A percentile compares a stretch with the other conserved stretches of the same genome.
Conservation (phyloP, 2,113 vertebrate species). For the Beaufortia kweichowensis region DNA sequence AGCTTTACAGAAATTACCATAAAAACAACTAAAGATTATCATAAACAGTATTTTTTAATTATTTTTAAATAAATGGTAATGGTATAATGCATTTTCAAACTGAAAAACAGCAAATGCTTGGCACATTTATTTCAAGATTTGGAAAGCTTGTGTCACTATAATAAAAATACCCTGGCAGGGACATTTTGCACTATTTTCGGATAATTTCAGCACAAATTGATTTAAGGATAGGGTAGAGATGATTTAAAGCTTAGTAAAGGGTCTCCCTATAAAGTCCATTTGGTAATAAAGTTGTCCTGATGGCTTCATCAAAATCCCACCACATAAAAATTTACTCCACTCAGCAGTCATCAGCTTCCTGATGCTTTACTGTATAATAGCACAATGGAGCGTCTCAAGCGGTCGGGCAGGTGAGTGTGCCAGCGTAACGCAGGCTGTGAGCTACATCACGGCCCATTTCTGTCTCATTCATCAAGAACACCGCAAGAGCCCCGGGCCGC, state of each 20-base stretch:
- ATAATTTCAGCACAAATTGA: neutral
- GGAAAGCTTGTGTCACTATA: neutral
- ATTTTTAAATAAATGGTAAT: too few relatives aligned
- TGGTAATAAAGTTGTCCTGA: neutral
- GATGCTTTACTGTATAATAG: neutral
- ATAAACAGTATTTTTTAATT: too few relatives aligned
- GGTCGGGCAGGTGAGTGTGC: neutral
- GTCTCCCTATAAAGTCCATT: neutral
- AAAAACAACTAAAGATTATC: too few relatives aligned
- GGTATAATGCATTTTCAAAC: too few relatives aligned
- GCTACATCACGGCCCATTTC: constrained; percentile 62
- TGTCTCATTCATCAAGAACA: constrained; percentile 57
- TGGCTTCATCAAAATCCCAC: constrained; percentile 20
- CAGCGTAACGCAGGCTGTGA: constrained; percentile 46
- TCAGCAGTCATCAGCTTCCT: neutral
- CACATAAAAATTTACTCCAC: constrained; percentile 13
- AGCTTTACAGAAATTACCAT: too few relatives aligned
- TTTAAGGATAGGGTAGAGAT: neutral
- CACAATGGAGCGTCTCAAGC: neutral
- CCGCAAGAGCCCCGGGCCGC: constrained; percentile 48
- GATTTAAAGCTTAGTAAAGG: neutral
- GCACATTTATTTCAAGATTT: neutral
- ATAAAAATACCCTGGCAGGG: neutral
- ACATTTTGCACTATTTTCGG: neutral
- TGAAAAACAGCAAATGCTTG: neutral